phyloP scores from a whole-genome alignment of 2,888 invertebrate species.

The Diplazon laetatorius region DNA sequence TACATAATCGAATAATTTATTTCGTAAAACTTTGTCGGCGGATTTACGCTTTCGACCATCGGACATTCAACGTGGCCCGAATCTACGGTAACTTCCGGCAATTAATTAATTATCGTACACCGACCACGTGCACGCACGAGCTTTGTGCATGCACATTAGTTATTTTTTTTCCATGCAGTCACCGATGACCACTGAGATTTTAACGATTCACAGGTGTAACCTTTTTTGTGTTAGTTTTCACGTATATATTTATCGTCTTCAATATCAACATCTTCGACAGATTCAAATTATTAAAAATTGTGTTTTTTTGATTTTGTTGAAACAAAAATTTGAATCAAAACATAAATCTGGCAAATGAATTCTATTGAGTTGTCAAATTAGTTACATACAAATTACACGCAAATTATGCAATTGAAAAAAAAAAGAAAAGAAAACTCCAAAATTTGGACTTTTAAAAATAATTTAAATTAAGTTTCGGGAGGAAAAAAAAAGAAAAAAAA shows the following conservation, averaged over 20 bases:
- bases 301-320: background rate
- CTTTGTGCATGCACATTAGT: background rate
- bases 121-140: background rate
- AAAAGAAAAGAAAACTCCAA: background rate
- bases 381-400: too few relatives aligned
- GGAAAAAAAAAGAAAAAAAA: too few relatives aligned
- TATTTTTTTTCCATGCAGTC: background rate
- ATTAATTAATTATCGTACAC: constrained; percentile 3
- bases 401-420: too few relatives aligned
- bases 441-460: background rate
- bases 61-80: constrained; percentile 6
- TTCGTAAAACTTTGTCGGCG: constrained; percentile 10
- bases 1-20: constrained; percentile 3
- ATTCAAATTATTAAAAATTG: too few relatives aligned
- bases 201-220: background rate
- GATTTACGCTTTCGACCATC: constrained; percentile 19
- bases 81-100: constrained; percentile 4
- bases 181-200: background rate
- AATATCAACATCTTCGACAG: too few relatives aligned
- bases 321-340: background rate
- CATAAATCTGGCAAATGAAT: too few relatives aligned
- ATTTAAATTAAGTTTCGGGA: too few relatives aligned
- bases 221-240: background rate
- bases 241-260: background rate
- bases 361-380: too few relatives aligned